These are phyloP conservation scores for Beris morrisii DNA, from an alignment of 2,888 invertebrate species.

Conservation along the genomic window DNA sequence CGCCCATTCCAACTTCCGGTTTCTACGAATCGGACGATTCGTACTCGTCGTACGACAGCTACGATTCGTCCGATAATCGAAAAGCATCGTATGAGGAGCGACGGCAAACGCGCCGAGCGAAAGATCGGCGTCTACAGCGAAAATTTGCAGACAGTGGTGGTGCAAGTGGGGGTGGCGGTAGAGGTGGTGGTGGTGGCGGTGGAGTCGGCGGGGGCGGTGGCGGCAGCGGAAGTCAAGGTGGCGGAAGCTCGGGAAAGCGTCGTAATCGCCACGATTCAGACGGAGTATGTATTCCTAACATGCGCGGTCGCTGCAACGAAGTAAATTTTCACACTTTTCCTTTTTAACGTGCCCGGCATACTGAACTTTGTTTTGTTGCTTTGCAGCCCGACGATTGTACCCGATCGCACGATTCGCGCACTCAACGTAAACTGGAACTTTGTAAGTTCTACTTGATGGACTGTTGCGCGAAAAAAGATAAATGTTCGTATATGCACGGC, in stretches of 20 bases:
- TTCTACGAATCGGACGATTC: constrained; percentile 61
- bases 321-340: constrained; percentile 45
- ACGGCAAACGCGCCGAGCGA: constrained; percentile 48
- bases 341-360: neutral
- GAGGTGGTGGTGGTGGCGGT: constrained; percentile 56
- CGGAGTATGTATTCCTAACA: constrained; percentile 78
- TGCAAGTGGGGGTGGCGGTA: constrained; percentile 52
- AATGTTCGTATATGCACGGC: constrained; percentile 94
- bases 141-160: constrained; percentile 41
- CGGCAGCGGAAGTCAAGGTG: constrained; percentile 60
- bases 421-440: constrained; percentile 85
- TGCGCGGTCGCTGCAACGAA: constrained; percentile 87
- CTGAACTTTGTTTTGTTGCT: neutral
- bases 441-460: constrained; percentile 97
- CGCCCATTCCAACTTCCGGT: constrained; percentile 43
- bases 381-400: constrained; percentile 76
- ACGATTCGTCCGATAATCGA: constrained; percentile 56
- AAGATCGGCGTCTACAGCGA: constrained; percentile 52
- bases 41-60: constrained; percentile 61
- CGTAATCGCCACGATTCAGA: constrained; percentile 66
- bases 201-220: constrained; percentile 57
- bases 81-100: constrained; percentile 57
- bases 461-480: constrained; percentile 90
- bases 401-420: constrained; percentile 81
- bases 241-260: constrained; percentile 60